Base-by-base conservation (phyloP, 2,797 vertebrate species). In the Potorous gilbertii region DNA sequence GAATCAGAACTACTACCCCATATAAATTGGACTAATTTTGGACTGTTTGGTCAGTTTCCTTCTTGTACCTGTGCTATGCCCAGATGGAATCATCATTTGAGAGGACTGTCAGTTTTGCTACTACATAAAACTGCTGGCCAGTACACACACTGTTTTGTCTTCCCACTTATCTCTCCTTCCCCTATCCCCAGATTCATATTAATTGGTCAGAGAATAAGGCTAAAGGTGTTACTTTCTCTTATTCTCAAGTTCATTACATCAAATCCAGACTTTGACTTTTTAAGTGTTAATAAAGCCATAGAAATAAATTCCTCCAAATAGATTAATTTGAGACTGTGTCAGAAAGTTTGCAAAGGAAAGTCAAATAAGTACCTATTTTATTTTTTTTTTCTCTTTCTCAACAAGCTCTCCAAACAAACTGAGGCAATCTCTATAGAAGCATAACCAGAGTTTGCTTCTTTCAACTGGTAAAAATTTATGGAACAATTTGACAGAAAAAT, bases 401-500 rank as follows among this genome's bases (percentile, higher is more conserved):
- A 27, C 2, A 93, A 34, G 2, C 92, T 87, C 94, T 95, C 92
- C 54, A 95, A 66, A 24, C 54, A 97, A 90, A 91, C 24, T 92
- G 50, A 94, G 90, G 31, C 81, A 92, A 93, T 54, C 91, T 52
- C 94, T 2, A 87, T 90, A 89, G 91, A 59, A 93, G 14, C 93
- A 24, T 93, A 90, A 96, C 16, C 91, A 91, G 66, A 14, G 90
- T 95, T 91, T 40, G 28, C 28, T 96, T 55, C 11, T 13, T 95
- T 93, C 40, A 55, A 81, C n/a, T 93, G 46, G 40, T 93, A 93
- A 81, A 56, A 95, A 90, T 9, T 93, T 90, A 94, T 28, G 93
- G 96, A 97, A 95, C 95, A 93, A 95, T 89, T 94, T 90, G 57
- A 95, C n/a, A 62, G 81, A 95, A 91, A 87, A 95, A 93, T 95